Percentiles rank a stretch among this genome's conserved stretches.
These are phyloP conservation scores for Pygoscelis adeliae DNA, from an alignment of 2,113 vertebrate genomes.

Conservation along the genomic window DNA sequence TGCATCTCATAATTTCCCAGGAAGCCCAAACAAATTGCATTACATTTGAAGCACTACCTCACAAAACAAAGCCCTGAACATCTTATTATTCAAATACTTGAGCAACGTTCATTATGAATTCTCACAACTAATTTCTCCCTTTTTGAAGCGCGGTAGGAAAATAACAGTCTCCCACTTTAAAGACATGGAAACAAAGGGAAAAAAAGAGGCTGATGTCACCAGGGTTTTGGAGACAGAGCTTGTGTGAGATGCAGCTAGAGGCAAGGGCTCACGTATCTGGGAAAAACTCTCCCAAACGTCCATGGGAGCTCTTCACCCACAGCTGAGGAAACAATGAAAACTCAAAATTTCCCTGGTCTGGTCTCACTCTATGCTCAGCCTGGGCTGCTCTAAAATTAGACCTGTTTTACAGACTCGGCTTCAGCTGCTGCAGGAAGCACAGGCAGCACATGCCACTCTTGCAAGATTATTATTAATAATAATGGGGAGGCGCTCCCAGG, in stretches of 20 bases:
- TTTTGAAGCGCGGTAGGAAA: not conserved
- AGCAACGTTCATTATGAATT: not conserved
- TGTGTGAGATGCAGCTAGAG: not conserved
- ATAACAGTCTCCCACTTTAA: not conserved
- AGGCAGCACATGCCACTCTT: not conserved
- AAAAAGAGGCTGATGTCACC: constrained; percentile 18
- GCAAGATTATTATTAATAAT: not conserved
- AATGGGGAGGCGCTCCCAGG: not conserved
- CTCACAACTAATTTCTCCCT: not conserved
- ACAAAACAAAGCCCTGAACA: not conserved
- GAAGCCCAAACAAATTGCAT: not conserved
- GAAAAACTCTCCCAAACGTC: constrained; percentile 16
- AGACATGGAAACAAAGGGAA: not conserved
- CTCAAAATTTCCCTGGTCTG: constrained; percentile 25
- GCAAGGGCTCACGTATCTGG: not conserved
- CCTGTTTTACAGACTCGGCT: not conserved
- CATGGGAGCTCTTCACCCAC: not conserved
- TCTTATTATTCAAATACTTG: not conserved
- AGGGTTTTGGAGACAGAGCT: not conserved
- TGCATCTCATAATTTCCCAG: not conserved
- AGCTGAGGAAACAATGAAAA: constrained; percentile 58
- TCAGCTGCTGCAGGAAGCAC: not conserved
- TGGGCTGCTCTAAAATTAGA: constrained; percentile 38
- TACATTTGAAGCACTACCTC: not conserved
- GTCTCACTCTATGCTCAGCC: not conserved